These are phyloP conservation scores for Heteractis magnifica DNA, from an alignment of 92 coral and sea anemone species.

Conservation along the genomic window DNA sequence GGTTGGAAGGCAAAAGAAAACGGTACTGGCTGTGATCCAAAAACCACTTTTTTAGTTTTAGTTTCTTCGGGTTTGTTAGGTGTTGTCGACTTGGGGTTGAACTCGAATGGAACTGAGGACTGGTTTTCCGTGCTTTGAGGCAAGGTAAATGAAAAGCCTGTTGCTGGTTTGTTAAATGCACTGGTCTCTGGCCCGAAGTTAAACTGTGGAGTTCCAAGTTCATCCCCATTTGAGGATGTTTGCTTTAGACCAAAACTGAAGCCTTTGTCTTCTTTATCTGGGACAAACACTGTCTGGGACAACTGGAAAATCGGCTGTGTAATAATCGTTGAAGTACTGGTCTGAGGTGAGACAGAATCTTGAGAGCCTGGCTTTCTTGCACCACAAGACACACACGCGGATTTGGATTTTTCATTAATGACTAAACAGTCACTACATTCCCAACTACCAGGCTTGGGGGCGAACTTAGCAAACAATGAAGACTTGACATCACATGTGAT, in stretches of 20 bases:
- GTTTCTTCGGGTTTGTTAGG: conserved; percentile 1
- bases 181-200: conserved; percentile 16
- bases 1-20: conserved; percentile 17
- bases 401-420: conserved; percentile 41
- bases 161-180: not conserved
- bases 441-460: conserved; percentile 83
- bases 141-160: not conserved
- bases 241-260: not conserved
- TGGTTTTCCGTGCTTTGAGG: not conserved
- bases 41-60: conserved; percentile 1
- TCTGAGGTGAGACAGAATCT: not conserved
- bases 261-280: not conserved
- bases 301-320: conserved; percentile 2
- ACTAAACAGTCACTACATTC: conserved; percentile 70
- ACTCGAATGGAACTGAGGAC: conserved; percentile 8
- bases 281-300: not conserved
- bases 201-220: conserved; percentile 12
- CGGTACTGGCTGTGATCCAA: conserved; percentile 9
- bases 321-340: not conserved
- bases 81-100: not conserved
- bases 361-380: conserved; percentile 34
- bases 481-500: not conserved
- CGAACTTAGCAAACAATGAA: conserved; percentile 45
- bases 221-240: not conserved
- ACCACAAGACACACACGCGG: conserved; percentile 72